Evolutionary conservation across 2,888 invertebrate genomes (phyloP), one percentile per base, ranked within the genome.

Genomic region (Sclerodermus sp.): DNA sequence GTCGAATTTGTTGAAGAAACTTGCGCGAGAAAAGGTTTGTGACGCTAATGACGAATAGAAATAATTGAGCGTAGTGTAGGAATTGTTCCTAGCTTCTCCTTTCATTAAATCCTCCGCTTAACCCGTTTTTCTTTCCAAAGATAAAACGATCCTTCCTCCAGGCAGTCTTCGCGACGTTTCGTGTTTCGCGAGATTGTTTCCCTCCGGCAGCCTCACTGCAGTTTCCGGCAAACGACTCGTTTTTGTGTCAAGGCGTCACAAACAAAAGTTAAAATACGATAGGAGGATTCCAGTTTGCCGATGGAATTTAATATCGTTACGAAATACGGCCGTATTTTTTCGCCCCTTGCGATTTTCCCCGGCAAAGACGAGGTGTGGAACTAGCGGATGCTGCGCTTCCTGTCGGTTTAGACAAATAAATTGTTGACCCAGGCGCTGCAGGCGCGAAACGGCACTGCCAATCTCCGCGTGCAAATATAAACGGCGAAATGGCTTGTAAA

Each of bases 401-500:
- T 17, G 16, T 18, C 41, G 42, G 42, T 52, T 53, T 46, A 30
- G 52, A 18, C 47, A 51, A 60, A 61, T 49, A 56, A 54, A 56
- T 45, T 38, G 47, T 48, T 41, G 31, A 51, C 48, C 45, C 29
- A 36, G 36, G 15, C 42, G 42, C 49, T 29, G 29, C n/a, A n/a
- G n/a, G 47, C 38, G 17, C 15, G 30, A 32, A 17, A 15, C 39
- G 41, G 29, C 42, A 32, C 36, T 37, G 47, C 40, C 66, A 61
- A 62, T 66, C 60, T 60, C 50, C 43, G 34, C 47, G 57, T 57
- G 60, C 60, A 64, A 65, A 68, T 61, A 67, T 55, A 58, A 64
- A 64, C 60, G 56, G 49, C 50, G 61, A 60, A 67, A 67, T 62
- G 58, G 62, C 65, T 67, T 70, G 70, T 66, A 67, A 66, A 70